Conservation (phyloP, 2,888 invertebrate genomes). For the Auanema freiburgensis region DNA sequence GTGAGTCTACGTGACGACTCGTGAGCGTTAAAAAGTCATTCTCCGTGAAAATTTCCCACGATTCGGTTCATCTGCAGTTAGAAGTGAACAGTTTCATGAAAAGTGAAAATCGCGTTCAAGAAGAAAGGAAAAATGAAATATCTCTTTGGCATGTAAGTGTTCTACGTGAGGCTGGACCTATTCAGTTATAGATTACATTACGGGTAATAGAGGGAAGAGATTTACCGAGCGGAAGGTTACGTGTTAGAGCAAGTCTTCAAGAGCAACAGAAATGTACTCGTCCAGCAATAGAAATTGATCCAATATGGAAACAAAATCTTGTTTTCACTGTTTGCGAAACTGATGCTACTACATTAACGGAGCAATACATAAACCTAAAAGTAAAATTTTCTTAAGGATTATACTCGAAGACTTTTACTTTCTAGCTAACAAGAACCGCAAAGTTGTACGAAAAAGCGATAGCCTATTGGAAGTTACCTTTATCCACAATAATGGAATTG, state of each 20-base stretch:
- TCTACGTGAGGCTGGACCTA: too few relatives aligned
- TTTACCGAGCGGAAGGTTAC: constrained; percentile 28
- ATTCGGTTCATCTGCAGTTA: too few relatives aligned
- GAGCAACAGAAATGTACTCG: constrained; percentile 38
- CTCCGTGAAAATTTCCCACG: too few relatives aligned
- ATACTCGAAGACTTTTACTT: neutral
- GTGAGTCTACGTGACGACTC: too few relatives aligned
- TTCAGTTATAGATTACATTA: constrained; percentile 6
- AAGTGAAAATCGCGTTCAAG: too few relatives aligned
- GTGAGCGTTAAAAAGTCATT: too few relatives aligned
- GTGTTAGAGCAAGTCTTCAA: constrained; percentile 34
- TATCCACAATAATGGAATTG: constrained; percentile 34
- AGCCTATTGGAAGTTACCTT: constrained; percentile 5
- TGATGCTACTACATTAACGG: constrained; percentile 1
- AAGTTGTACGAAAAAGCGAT: constrained; percentile 21
- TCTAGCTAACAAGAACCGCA: constrained; percentile 18
- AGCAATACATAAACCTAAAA: neutral
- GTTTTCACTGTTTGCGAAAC: constrained; percentile 11
- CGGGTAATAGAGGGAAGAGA: constrained; percentile 45
- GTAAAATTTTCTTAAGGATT: neutral
- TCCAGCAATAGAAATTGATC: constrained; percentile 35
- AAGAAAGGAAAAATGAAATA: too few relatives aligned
- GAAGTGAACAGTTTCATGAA: too few relatives aligned
- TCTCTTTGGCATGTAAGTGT: too few relatives aligned
- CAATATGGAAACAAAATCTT: constrained; percentile 41